Evolutionary conservation across 1,140 invertebrate genomes (phyloP), one percentile per base, ranked within the genome.

Genomic region (Hypsibius dujardini): DNA sequence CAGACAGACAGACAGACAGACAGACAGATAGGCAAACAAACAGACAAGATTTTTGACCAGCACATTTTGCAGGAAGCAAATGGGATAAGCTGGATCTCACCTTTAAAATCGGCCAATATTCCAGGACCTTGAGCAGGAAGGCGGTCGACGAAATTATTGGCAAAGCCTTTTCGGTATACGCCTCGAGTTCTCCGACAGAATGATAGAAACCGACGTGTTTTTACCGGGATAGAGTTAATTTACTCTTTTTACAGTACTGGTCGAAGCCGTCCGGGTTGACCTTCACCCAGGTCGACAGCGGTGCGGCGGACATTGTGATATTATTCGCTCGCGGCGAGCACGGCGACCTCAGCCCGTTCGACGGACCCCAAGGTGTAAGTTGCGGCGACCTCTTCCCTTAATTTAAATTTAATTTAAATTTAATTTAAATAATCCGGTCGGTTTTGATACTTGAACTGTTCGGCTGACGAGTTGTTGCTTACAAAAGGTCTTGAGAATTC

Each of bases 261-360:
- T 85, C 87, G 2, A 85, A 86, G 70, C 87, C 88, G 74, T 92
- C 90, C 0, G 88, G 91, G 76, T 82, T 94, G 2, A 86, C 84
- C 1, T 94, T 94, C 78, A 86, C 85, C 1, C 84, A 84, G 47
- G 88, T 88, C 75, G 83, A 83, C 72, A 79, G 83, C 12, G 88
- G 88, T 59, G 72, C 75, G 47, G 90, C 91, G 50, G 89, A 93
- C 76, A 93, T 94, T 75, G 90, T 93, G 77, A 89, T 93, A 73
- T 71, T 76, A 46, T 80, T 80, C 73, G 90, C 90, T 76, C 84
- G 83, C 72, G 87, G 89, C 70, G 90, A 92, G 78, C 92, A 95
- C 77, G 91, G 90, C 1, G 91, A 95, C 78, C 90, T 90, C 14
- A 91, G 94, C 82, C 89, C 90, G 14, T 95, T 95, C 75, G 91